These are phyloP conservation scores for Stichodactyla helianthus DNA, from an alignment of 64 coral and sea anemone genomes.

Conservation along the genomic window DNA sequence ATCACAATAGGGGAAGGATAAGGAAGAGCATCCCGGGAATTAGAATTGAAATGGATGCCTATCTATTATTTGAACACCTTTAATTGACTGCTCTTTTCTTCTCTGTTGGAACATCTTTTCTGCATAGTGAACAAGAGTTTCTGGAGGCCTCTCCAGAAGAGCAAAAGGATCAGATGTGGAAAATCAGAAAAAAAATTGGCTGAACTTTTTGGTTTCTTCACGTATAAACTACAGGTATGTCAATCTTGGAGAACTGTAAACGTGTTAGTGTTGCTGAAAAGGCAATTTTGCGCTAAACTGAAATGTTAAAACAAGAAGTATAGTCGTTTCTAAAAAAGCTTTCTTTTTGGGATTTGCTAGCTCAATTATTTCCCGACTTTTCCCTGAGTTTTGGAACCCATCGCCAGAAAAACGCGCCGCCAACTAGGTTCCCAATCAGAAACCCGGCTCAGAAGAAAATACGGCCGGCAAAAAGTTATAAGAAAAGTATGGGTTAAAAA, in stretches of 20 bases:
- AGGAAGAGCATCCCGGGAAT: constrained; percentile 12
- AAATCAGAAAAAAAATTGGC: not conserved
- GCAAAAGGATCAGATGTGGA: not conserved
- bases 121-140: not conserved
- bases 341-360: too few species aligned
- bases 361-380: too few species aligned
- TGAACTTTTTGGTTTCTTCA: not conserved
- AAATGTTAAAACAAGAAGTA: not conserved
- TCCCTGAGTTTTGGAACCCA: too few species aligned
- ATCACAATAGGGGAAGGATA: not conserved
- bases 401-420: too few species aligned
- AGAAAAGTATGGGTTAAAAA: too few species aligned
- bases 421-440: too few species aligned
- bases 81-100: not conserved
- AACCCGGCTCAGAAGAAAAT: too few species aligned
- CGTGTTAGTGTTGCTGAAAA: not conserved
- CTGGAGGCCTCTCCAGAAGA: not conserved
- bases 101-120: not conserved
- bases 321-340: too few species aligned
- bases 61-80: not conserved
- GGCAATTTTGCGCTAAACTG: not conserved
- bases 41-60: not conserved
- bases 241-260: constrained; percentile 9
- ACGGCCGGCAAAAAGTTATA: too few species aligned
- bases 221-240: not conserved